Conservation (phyloP, 2,888 invertebrate genomes). For the Neocrepidodera transversa region DNA sequence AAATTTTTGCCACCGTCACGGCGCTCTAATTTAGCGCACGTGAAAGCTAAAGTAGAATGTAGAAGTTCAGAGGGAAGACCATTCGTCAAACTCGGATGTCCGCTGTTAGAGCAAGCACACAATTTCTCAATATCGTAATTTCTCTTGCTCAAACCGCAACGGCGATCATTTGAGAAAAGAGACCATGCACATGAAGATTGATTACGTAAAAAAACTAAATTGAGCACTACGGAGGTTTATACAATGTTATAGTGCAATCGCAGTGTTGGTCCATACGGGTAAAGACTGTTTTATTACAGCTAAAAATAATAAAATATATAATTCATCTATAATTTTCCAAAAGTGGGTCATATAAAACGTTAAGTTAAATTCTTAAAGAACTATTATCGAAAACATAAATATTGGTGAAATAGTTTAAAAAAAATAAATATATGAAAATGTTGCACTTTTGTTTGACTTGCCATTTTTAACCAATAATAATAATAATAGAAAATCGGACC, state of each 20-base stretch:
- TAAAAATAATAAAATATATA: too few relatives aligned
- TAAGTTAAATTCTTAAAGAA: too few relatives aligned
- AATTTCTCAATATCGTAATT: constrained; percentile 37
- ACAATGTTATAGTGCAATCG: constrained; percentile 11
- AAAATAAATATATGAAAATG: too few relatives aligned
- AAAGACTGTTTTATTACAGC: neutral
- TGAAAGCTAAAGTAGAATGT: neutral
- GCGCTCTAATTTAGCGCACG: neutral
- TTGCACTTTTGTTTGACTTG: too few relatives aligned
- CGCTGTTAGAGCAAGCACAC: constrained; percentile 12
- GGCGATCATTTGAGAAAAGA: constrained; percentile 37
- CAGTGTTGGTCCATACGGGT: neutral
- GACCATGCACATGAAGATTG: constrained; percentile 45
- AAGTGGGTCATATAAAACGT: too few relatives aligned
- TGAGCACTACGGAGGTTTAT: neutral
- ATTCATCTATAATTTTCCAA: too few relatives aligned
- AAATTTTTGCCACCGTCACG: neutral
- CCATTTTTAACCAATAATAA: too few relatives aligned
- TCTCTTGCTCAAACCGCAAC: constrained; percentile 42
- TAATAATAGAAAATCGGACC: too few relatives aligned
- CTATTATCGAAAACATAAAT: too few relatives aligned
- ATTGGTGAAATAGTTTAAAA: too few relatives aligned
- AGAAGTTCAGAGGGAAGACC: constrained; percentile 18
- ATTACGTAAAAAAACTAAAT: constrained; percentile 44
- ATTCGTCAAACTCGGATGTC: constrained; percentile 29